Conservation (phyloP, 2,888 invertebrate species). For the Sisyra nigra region DNA sequence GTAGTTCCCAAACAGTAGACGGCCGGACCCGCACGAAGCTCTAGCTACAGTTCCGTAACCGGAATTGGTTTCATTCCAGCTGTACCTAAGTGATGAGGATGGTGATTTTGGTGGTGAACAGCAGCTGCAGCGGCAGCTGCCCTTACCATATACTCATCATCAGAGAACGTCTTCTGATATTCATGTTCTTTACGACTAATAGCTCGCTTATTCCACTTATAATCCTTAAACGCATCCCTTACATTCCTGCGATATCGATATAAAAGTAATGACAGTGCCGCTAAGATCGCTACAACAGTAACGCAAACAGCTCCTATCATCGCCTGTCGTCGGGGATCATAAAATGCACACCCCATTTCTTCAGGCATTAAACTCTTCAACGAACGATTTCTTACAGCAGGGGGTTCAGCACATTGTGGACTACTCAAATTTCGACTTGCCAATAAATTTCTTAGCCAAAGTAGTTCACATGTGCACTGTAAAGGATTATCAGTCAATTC, state of each 20-base stretch:
- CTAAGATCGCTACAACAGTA: conserved; percentile 52
- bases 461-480: conserved; percentile 60
- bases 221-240: conserved; percentile 67
- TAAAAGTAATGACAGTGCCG: conserved; percentile 52
- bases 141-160: conserved; percentile 68
- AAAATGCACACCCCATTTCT: conserved; percentile 66
- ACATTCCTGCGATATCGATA: conserved; percentile 69
- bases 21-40: conserved; percentile 81
- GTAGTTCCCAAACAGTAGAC: conserved; percentile 47
- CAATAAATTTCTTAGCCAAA: conserved; percentile 63
- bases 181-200: conserved; percentile 68
- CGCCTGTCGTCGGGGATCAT: conserved; percentile 63
- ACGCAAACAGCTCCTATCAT: conserved; percentile 63
- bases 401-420: conserved; percentile 58
- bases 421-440: conserved; percentile 45
- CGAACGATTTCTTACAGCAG: conserved; percentile 51
- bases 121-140: conserved; percentile 35
- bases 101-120: conserved; percentile 33
- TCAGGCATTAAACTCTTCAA: conserved; percentile 53
- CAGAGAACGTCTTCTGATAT: conserved; percentile 79
- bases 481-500: conserved; percentile 74
- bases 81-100: conserved; percentile 24
- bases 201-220: conserved; percentile 60
- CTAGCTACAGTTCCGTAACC: conserved; percentile 91
- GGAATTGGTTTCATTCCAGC: conserved; percentile 52